phyloP scores from a whole-genome alignment of 1,140 invertebrate genomes.

The Hermetia illucens region DNA sequence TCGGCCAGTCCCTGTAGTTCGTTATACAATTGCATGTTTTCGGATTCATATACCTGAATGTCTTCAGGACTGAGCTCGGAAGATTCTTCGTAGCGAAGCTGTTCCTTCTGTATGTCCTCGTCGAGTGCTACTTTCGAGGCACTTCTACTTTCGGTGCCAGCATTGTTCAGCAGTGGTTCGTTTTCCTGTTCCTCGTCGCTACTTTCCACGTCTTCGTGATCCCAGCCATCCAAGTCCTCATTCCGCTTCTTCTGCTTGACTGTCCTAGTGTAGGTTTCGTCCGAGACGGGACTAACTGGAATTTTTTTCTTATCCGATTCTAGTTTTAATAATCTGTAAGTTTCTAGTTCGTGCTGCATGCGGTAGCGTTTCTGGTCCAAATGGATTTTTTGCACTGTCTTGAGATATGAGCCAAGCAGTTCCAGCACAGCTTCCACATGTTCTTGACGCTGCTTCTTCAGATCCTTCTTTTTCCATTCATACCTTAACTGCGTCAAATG shows the following conservation, averaged over 20 bases:
- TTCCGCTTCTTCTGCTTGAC: neutral
- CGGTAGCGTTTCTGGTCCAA: slow-evolving; percentile 75
- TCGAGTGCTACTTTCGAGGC: slow-evolving; percentile 19
- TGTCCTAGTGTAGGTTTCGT: slow-evolving; percentile 3
- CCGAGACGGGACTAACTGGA: slow-evolving; percentile 19
- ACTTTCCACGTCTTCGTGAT: slow-evolving; percentile 10
- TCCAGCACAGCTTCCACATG: slow-evolving; percentile 61
- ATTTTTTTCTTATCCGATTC: slow-evolving; percentile 35
- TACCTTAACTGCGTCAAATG: slow-evolving; percentile 40
- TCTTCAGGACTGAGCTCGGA: slow-evolving; percentile 64
- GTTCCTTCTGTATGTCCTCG: slow-evolving; percentile 21
- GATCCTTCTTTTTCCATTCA: slow-evolving; percentile 52
- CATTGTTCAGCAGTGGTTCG: too few species aligned
- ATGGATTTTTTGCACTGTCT: slow-evolving; percentile 74
- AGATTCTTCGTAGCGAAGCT: slow-evolving; percentile 14
- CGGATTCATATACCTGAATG: slow-evolving; percentile 76
- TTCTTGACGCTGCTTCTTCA: slow-evolving; percentile 48
- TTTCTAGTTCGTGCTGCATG: slow-evolving; percentile 69
- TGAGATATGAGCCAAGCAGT: slow-evolving; percentile 65
- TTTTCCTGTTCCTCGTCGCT: neutral
- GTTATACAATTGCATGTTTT: slow-evolving; percentile 69
- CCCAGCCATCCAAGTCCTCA: slow-evolving; percentile 1
- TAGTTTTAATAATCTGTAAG: slow-evolving; percentile 61
- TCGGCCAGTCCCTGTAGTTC: slow-evolving; percentile 69
- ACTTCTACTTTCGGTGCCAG: too few species aligned